Evolutionary conservation across 2,888 invertebrate species (phyloP), one percentile per base, ranked within the genome.

Genomic region (Microctonus hyperodae): DNA sequence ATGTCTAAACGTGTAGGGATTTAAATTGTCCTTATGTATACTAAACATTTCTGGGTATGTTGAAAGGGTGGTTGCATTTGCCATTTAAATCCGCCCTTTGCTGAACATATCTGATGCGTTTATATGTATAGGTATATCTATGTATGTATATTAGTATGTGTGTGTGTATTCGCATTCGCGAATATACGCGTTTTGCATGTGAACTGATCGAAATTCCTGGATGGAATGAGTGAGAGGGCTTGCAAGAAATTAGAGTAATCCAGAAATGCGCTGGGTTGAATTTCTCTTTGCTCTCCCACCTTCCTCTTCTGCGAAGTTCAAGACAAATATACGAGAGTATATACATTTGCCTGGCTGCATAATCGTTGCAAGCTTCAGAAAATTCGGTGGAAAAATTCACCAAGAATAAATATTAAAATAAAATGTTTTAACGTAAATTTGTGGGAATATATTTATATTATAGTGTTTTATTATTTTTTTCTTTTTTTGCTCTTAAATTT

Each of bases 51-150:
- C 9, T 55, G 33, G 31, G 10, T 9, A 22, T 16, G 33, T 16
- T 53, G 65, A 65, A 58, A 64, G 58, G 50, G 63, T 65, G 64
- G 63, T 70, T 67, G 66, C 69, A 65, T 70, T 72, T 69, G 70
- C 68, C 67, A 72, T 69, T 67, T 61, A 40, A 16, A 40, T 40
- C 50, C 62, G 51, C 33, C 50, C 25, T 20, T 37, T 25, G n/a
- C 59, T n/a, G 11, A 23, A 16, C 57, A 35, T 25, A 25, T 63
- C n/a, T n/a, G n/a, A 63, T 25, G 40, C 1, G 16, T n/a, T 16
- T 16, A 48, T 50, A 48, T 63, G 58, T 62, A 44, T 28, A 53
- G 50, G 63, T 55, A 57, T 66, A 59, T 59, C n/a, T 3, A 37
- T n/a, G 13, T 37, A 44, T 44, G 16, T n/a, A 44, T 20, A n/a